Conservation (phyloP, 2,888 invertebrate genomes). For the Itoplectis maculator region DNA sequence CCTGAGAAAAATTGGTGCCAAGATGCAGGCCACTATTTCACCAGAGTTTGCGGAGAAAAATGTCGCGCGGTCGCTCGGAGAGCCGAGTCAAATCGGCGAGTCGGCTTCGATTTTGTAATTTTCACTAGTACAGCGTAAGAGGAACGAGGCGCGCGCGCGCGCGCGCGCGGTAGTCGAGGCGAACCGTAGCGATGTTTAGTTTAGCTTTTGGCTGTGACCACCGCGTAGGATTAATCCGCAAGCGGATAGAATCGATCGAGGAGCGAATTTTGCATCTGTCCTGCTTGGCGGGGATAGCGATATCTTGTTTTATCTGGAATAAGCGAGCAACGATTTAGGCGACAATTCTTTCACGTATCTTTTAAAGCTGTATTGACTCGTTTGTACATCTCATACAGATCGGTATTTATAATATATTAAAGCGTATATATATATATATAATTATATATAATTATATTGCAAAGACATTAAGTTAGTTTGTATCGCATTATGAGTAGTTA, state of each 20-base stretch:
- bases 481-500: conserved; percentile 52
- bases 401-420: conserved; percentile 56
- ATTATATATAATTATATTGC: conserved; percentile 42
- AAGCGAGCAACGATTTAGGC: conserved; percentile 58
- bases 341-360: conserved; percentile 33
- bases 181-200: conserved; percentile 36
- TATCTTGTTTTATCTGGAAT: conserved; percentile 49
- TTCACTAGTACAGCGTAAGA: neutral
- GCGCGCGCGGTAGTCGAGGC: conserved; percentile 10
- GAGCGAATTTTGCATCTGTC: neutral
- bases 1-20: conserved; percentile 41
- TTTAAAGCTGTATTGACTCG: conserved; percentile 66
- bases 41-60: neutral
- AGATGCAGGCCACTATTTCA: conserved; percentile 28
- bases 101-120: conserved; percentile 6
- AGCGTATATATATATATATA: conserved; percentile 26
- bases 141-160: too few species aligned
- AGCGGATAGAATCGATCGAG: neutral
- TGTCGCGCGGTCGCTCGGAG: neutral
- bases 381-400: conserved; percentile 70
- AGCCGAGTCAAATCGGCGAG: neutral
- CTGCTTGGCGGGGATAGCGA: conserved; percentile 18
- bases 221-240: conserved; percentile 43
- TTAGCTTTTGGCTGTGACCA: conserved; percentile 66
- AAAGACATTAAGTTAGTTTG: conserved; percentile 65